Base-by-base conservation (phyloP, 1,140 invertebrate genomes). In the Rhagoletis zephyria region DNA sequence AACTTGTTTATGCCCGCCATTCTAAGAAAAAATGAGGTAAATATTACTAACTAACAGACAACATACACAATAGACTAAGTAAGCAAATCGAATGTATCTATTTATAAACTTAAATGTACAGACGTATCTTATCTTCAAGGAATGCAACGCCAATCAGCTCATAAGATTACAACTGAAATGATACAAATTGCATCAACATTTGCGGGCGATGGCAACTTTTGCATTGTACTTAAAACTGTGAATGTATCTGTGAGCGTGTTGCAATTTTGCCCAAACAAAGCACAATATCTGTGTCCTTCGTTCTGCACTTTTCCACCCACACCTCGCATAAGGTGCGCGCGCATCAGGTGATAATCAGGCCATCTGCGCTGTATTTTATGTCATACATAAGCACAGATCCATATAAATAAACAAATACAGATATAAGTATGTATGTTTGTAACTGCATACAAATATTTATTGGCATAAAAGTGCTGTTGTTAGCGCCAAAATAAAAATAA, bases 401-500 rank as follows among this genome's bases (percentile, higher is more conserved):
- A 30, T 30, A 30, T 30, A 30, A 30, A 30, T 30, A 30, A 30
- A 30, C 30, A 30, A 30, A 30, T 0, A 30, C 64, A 65, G 5
- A 48, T 16, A 3, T 74, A 74, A 6, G 14, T 74, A 16, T 7
- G 40, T n/a, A 16, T 14, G 16, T 74, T 1, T 2, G 59, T 12
- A 1, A 1, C 59, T 60, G 12, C 12, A 60, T 60, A 60, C 59
- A 60, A 60, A 30, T 67, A 42, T 40, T 9, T 65, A 70, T 45
- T 70, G 67, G 40, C 67, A 63, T 63, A 70, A 70, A 70, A 70
- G 67, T 45, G 42, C 48, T 51, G 4, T 5, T 77, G n/a, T 77
- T 77, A 56, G 74, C 74, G 74, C n/a, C 45, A 77, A 77, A 77
- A 56, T 51, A 81, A 56, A 81, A 81, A 81, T 74, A 81, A 19